These are phyloP conservation scores for Andrena bucephala DNA, from an alignment of 2,888 invertebrate species.

Conservation along the genomic window DNA sequence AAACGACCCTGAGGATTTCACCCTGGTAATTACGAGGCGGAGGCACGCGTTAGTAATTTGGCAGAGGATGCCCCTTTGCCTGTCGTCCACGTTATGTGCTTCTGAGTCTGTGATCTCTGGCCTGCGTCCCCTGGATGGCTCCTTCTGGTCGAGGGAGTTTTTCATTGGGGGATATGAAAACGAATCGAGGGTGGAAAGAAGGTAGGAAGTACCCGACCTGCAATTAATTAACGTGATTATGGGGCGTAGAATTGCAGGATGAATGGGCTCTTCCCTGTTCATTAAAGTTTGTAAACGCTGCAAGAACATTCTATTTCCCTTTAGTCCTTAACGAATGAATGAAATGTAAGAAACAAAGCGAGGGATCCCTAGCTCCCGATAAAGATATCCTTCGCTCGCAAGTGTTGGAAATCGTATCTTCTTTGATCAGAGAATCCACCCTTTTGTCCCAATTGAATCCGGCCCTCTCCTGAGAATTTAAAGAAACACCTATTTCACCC, in stretches of 20 bases:
- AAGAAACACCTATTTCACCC: neutral
- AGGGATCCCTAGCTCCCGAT: too few relatives aligned
- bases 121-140: too few relatives aligned
- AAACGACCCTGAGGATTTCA: constrained; percentile 49
- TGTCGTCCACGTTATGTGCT: neutral
- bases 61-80: neutral
- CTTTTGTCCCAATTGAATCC: too few relatives aligned
- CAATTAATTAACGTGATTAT: constrained; percentile 56
- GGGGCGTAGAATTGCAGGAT: constrained; percentile 34
- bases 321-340: too few relatives aligned
- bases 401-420: too few relatives aligned
- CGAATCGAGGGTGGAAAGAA: constrained; percentile 5
- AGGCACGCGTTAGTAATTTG: constrained; percentile 9
- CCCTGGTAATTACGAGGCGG: constrained; percentile 53
- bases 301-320: too few relatives aligned
- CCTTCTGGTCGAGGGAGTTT: neutral
- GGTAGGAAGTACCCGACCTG: neutral
- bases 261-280: constrained; percentile 25
- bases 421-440: too few relatives aligned
- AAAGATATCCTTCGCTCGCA: too few relatives aligned
- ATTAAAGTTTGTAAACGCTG: constrained; percentile 20
- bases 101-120: neutral
- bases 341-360: too few relatives aligned
- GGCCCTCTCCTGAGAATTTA: too few relatives aligned
- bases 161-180: constrained; percentile 32